Conservation (phyloP, 2,797 vertebrate species). For the Cossypha dichroa region DNA sequence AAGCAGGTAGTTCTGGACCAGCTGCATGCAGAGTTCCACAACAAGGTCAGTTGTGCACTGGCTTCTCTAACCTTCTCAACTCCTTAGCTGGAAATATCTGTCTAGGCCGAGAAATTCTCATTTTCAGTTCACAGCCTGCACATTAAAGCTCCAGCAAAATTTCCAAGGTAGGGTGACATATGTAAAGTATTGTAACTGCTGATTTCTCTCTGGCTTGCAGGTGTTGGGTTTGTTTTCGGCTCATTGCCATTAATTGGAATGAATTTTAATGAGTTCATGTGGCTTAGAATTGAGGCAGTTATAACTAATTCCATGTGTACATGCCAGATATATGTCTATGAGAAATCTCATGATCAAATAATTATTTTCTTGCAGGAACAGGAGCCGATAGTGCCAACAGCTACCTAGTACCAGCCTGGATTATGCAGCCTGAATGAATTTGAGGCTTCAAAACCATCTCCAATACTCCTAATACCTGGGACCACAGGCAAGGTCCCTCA, state of each 20-base stretch:
- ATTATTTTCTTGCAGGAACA: slow-evolving; percentile 3
- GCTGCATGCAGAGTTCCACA: background rate
- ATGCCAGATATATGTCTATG: background rate
- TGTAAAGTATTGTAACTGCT: background rate
- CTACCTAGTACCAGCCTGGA: background rate
- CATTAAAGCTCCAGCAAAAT: background rate
- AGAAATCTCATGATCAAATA: slow-evolving; percentile 25
- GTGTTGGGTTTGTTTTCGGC: slow-evolving; percentile 11
- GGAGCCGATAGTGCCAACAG: background rate
- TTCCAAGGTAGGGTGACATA: background rate
- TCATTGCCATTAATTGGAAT: slow-evolving; percentile 50
- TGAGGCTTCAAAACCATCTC: background rate
- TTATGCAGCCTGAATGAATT: background rate
- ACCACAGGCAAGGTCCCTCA: background rate
- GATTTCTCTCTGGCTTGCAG: slow-evolving; percentile 34
- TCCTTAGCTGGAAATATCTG: background rate
- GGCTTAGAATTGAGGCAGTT: slow-evolving; percentile 7
- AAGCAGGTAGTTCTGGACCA: background rate
- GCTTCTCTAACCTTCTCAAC: background rate
- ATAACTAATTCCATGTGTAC: slow-evolving; percentile 29
- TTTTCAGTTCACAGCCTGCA: background rate
- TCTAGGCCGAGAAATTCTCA: background rate
- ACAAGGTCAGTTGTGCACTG: background rate
- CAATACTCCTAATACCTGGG: background rate
- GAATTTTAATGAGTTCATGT: slow-evolving; percentile 58